A percentile compares a stretch with the other conserved stretches of the same genome.
Conservation (phyloP, 2,888 invertebrate genomes). For the Lepidonotus clava region DNA sequence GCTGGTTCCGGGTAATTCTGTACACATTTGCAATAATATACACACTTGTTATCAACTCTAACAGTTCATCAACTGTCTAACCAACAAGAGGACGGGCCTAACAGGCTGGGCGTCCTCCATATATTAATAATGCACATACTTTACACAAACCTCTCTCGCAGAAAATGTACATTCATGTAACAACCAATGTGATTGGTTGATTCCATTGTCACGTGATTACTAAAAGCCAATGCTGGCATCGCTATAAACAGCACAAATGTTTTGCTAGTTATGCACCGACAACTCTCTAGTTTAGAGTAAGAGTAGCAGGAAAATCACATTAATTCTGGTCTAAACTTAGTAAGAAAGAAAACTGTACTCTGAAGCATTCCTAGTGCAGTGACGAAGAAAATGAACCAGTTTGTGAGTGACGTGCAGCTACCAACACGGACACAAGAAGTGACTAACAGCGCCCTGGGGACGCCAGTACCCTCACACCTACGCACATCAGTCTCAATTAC, state of each 20-base stretch:
- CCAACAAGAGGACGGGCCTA: slow-evolving; percentile 4
- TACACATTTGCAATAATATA: slow-evolving; percentile 42
- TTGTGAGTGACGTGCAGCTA: neutral
- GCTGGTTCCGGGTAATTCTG: slow-evolving; percentile 28
- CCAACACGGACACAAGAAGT: neutral
- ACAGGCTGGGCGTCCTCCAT: neutral
- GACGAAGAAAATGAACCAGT: neutral
- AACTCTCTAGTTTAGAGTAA: neutral
- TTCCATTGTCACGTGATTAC: slow-evolving; percentile 26
- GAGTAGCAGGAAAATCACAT: neutral
- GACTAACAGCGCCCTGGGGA: no score
- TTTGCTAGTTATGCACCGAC: neutral
- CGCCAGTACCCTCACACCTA: no score
- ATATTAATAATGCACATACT: slow-evolving; percentile 34
- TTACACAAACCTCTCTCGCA: neutral
- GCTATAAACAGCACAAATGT: slow-evolving; percentile 16
- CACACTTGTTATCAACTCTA: slow-evolving; percentile 33
- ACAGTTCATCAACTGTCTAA: slow-evolving; percentile 20
- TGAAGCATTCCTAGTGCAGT: neutral
- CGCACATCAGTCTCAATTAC: no score
- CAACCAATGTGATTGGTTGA: slow-evolving; percentile 27
- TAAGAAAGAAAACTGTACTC: neutral
- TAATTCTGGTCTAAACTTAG: neutral
- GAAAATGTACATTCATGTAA: slow-evolving; percentile 38
- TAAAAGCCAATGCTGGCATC: slow-evolving; percentile 16